These are phyloP conservation scores for Paracanthobrama guichenoti DNA, from an alignment of 2,113 vertebrate genomes.

Conservation along the genomic window DNA sequence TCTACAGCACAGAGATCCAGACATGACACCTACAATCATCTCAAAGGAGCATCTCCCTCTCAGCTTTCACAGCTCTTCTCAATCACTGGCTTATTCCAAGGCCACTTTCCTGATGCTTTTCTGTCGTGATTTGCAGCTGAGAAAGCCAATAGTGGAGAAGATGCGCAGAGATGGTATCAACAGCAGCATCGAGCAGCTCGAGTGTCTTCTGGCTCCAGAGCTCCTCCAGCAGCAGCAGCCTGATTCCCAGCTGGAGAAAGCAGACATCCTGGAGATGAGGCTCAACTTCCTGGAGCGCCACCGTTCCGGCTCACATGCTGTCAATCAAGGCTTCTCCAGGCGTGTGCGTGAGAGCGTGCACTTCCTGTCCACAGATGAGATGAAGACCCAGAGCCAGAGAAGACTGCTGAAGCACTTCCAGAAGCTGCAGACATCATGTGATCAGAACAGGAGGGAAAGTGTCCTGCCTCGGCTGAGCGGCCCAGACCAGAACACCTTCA, in stretches of 20 bases:
- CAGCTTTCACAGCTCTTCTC: not conserved
- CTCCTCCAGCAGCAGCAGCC: constrained; percentile 13
- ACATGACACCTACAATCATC: constrained; percentile 67
- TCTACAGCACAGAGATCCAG: constrained; percentile 65
- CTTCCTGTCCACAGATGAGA: constrained; percentile 53
- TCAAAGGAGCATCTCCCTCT: constrained; percentile 63
- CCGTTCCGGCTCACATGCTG: constrained; percentile 18
- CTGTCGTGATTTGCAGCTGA: constrained; percentile 49
- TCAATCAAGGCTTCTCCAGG: constrained; percentile 56
- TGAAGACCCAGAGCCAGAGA: constrained; percentile 41
- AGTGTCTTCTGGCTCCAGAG: constrained; percentile 68
- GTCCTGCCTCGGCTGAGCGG: constrained; percentile 10
- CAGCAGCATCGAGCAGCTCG: constrained; percentile 67
- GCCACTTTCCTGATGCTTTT: not conserved
- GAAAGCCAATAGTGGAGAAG: constrained; percentile 59
- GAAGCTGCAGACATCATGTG: constrained; percentile 39
- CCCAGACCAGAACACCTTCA: constrained; percentile 48
- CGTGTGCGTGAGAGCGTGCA: constrained; percentile 4
- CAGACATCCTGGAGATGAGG: constrained; percentile 70
- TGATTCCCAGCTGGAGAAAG: constrained; percentile 73
- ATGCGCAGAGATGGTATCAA: constrained; percentile 56
- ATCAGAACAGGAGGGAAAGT: constrained; percentile 8
- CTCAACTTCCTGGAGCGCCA: constrained; percentile 40
- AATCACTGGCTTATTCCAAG: not conserved
- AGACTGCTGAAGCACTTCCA: not conserved